Base-by-base conservation (phyloP, 2,888 invertebrate species). In the Ernsta delagoae region DNA sequence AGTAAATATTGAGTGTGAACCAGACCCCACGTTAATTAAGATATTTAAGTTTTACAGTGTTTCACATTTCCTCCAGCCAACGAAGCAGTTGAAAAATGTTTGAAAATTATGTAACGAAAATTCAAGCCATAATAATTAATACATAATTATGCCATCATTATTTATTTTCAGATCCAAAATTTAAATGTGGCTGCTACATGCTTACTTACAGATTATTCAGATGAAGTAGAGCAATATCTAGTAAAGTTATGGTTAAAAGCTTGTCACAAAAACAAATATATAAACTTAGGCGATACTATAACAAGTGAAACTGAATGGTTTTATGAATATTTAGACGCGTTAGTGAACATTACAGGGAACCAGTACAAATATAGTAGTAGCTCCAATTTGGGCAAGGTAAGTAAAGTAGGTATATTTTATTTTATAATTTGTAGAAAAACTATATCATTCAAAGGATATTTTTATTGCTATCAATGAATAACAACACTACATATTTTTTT, bases 171-270 rank as follows among this genome's bases (percentile, higher is more conserved):
- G 91, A 80, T 81, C 63, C 79, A 82, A 67, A 16, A 78, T n/a
- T 80, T 85, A 24, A 79, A 81, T 59, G 69, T 89, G 11, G 78
- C 83, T 34, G 77, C 87, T 16, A 86, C 87, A 0, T 89, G 88
- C 77, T 72, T 78, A 1, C 77, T 81, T 31, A 71, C 72, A 5
- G 78, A 75, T 53, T 72, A 76, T 1, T 78, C 81, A 34, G 72
- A 75, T 41, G 73, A 61, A 16, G 43, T 86, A n/a, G 82, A 84
- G 48, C 78, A 78, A 0, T 75, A 72, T 5, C 11, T 89, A 3
- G 67, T 84, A 0, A 75, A 74, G 41, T 77, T 79, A 2, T 92
- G 91, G 92, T 68, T 70, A 11, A 84, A 78, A 65, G 77, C 76
- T 1, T 91, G 92, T 59, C 83, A 83, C 0, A 77, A 78, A 36